Base-by-base conservation (phyloP, 35 echinoderm and acorn worm genomes). In the Apostichopus californicus region DNA sequence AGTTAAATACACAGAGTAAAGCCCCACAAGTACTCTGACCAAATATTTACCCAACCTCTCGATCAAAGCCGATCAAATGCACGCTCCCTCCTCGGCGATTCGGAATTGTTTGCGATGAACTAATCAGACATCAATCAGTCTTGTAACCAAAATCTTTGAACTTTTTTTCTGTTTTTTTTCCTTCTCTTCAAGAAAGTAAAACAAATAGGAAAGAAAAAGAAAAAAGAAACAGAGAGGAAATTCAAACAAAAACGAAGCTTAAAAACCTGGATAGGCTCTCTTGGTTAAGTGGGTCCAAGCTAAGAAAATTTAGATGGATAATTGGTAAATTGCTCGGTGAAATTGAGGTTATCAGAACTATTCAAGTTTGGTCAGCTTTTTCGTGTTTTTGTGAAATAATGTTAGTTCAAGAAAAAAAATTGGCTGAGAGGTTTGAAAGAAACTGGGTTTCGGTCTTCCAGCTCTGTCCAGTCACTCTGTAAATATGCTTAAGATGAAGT, bases 101-200 rank as follows among this genome's bases (percentile, higher is more conserved):
- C 80, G 14, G 17, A 13, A 83, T 83, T 83, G 80, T 83, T 83
- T 83, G 52, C 80, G n/a, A 55, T 83, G 24, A 53, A 53, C 80
- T 83, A 83, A 83, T 83, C 80, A 83, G 18, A 83, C 80, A 83
- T 18, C 80, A 83, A 83, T 83, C 80, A 55, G 80, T 83, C 25
- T 83, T 46, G 34, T 46, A 46, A 46, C 34, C 34, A 46, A 46
- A 46, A 3, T 46, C 34, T 46, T 46, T 46, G 34, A 46, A 46
- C 2, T 46, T 46, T 46, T 46, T 46, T 46, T 46, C 34, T 46
- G 2, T 46, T 46, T 46, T 34, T 34, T 46, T 3, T 46, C 26
- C 26, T 46, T 46, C 34, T 46, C 34, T 46, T 46, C 34, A 46
- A 46, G 2, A 46, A 46, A 46, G 34, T 46, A 46, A 46, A 46